These are phyloP conservation scores for Microvelia longipes DNA, from an alignment of 1,140 invertebrate species.

Conservation along the genomic window DNA sequence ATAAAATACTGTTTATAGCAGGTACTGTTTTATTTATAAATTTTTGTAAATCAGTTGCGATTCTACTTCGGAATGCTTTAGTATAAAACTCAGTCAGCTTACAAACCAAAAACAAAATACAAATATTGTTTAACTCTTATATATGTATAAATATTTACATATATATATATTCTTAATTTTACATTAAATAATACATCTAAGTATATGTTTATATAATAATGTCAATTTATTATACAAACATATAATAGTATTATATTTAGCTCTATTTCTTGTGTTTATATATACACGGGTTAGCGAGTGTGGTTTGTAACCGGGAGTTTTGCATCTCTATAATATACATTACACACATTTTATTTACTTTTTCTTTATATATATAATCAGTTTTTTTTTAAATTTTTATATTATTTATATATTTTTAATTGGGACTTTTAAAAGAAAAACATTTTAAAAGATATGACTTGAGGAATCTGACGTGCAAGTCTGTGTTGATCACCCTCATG, in stretches of 20 bases:
- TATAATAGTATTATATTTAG: background rate
- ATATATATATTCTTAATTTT: background rate
- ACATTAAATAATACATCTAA: constrained; percentile 1
- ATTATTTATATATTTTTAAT: no score
- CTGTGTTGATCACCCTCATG: constrained; percentile 14
- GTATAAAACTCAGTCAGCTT: constrained; percentile 3
- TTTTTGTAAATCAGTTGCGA: background rate
- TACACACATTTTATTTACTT: no score
- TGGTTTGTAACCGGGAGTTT: no score
- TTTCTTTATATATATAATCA: no score
- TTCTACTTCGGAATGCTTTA: constrained; percentile 13
- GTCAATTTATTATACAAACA: background rate
- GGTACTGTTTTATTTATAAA: constrained; percentile 10
- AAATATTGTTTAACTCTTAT: no score
- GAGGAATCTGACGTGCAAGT: constrained; percentile 14
- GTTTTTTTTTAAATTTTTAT: no score
- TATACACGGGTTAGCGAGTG: no score
- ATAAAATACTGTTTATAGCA: constrained; percentile 17
- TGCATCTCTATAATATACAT: no score
- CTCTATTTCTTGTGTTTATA: background rate
- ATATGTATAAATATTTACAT: background rate
- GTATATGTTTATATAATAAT: background rate
- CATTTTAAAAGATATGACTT: constrained; percentile 2
- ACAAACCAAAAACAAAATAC: background rate
- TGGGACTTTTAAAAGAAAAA: no score